phyloP scores from a whole-genome alignment of 2,888 invertebrate genomes.

The Cheilosia variabilis region DNA sequence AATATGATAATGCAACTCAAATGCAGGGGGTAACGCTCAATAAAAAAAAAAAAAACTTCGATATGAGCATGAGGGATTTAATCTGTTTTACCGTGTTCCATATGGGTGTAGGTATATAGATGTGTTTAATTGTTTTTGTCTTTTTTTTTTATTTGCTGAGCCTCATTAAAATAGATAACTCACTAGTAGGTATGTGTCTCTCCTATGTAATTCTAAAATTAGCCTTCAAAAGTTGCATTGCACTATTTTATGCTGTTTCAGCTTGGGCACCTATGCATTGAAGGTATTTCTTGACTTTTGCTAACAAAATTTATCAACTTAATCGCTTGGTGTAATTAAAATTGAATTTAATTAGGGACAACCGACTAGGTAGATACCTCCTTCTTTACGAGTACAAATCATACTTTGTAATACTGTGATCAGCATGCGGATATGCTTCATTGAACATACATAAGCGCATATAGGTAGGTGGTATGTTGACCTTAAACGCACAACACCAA shows the following conservation, averaged over 20 bases:
- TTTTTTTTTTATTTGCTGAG: conserved; percentile 10
- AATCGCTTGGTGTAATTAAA: background rate
- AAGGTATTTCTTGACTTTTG: conserved; percentile 12
- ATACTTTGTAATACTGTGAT: background rate
- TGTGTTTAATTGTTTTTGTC: conserved; percentile 19
- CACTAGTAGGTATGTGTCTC: conserved; percentile 25
- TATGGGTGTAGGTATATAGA: conserved; percentile 14
- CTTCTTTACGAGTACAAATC: conserved; percentile 28
- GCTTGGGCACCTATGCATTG: background rate
- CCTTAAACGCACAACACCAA: conserved; percentile 3
- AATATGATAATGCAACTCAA: conserved; percentile 53
- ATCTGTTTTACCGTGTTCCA: conserved; percentile 39
- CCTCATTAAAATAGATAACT: conserved; percentile 57
- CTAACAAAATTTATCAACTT: background rate
- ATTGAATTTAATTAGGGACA: background rate
- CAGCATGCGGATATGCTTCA: conserved; percentile 59
- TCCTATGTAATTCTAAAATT: conserved; percentile 56
- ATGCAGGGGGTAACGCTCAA: conserved; percentile 65
- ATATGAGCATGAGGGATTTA: conserved; percentile 26
- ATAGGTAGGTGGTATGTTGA: background rate
- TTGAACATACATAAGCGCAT: conserved; percentile 33
- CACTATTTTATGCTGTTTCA: conserved; percentile 8
- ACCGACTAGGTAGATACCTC: background rate
- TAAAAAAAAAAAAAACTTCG: conserved; percentile 19
- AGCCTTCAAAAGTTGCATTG: conserved; percentile 38